Evolutionary conservation across 1,140 invertebrate genomes (phyloP).

Genomic region (Babylonia areolata): DNA sequence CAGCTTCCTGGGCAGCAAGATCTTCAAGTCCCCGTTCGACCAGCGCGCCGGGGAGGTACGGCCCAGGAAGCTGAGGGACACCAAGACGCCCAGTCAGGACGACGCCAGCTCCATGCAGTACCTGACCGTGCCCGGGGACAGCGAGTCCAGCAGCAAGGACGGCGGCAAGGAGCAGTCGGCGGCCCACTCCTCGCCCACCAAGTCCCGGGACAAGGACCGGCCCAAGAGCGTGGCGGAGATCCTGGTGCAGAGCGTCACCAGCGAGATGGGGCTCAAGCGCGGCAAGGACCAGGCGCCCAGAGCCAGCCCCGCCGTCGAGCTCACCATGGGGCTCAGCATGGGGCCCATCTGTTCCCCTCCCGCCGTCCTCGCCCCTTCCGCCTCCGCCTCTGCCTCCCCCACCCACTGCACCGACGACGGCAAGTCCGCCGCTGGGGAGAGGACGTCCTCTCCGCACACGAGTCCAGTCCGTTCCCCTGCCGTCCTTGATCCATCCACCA

Average conservation of each 20-base stretch:
- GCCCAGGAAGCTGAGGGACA: conserved; percentile 38
- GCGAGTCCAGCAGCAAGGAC: conserved; percentile 20
- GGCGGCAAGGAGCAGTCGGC: conserved; percentile 33
- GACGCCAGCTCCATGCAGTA: conserved; percentile 44
- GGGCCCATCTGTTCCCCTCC: neutral
- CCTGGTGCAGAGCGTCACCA: conserved; percentile 20
- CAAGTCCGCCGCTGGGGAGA: neutral
- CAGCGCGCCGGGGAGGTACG: conserved; percentile 46
- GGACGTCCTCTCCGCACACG: neutral
- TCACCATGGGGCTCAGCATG: neutral
- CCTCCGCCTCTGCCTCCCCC: neutral
- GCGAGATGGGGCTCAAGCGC: conserved; percentile 21
- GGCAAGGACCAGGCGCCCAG: neutral
- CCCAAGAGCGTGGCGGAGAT: conserved; percentile 32
- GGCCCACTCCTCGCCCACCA: conserved; percentile 35
- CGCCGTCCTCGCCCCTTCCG: neutral
- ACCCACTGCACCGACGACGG: neutral
- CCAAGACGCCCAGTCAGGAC: conserved; percentile 46
- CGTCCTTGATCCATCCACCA: neutral
- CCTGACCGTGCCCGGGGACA: conserved; percentile 41
- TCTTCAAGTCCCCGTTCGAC: conserved; percentile 55
- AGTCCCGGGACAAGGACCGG: neutral
- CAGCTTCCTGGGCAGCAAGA: conserved; percentile 52
- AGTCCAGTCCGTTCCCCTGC: neutral
- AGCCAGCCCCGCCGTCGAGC: neutral